Base-by-base conservation (phyloP, 2,888 invertebrate genomes). In the Erebia aethiops region DNA sequence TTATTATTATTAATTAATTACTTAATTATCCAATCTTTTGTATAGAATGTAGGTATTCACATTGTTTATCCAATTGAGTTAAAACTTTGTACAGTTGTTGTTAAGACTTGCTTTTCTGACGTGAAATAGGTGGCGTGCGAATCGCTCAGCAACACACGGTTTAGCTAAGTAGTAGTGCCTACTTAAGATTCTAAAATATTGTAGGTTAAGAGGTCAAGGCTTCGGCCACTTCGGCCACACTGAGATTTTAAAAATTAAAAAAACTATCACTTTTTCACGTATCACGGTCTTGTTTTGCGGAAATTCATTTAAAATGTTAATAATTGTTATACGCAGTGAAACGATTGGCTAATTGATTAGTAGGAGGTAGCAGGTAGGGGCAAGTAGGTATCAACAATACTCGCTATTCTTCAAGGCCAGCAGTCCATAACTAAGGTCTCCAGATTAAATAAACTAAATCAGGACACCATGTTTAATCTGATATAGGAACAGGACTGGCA, bases 321-420 rank as follows among this genome's bases (percentile, higher is more conserved):
- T 56, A 69, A 63, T 63, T 57, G 26, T 63, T 69, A 49, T 46
- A 49, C 62, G 63, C 69, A 69, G 63, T 69, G 41, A 18, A 43
- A 21, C 62, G 9, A 49, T 46, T 63, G 18, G 18, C 11, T 10
- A 2, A 18, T 54, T 54, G 10, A 16, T 54, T 52, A 16, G 16
- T 18, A 16, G 1, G 16, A 18, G 0, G 26, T 26, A 14, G 49
- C n/a, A 14, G n/a, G 14, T 13, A 49, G 35, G 7, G 35, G 7
- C 35, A 46, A 46, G 4, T 49, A 49, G 2, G 14, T 51, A n/a
- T n/a, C 16, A 54, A 54, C 54, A 54, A 54, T 54, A 18, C 10
- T 54, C 18, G 10, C 18, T 35, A 54, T 54, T 14, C 35, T 56
- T 63, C 63, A 69, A 63, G 69, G 69, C 18, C 49, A 58, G 58